Percentiles rank a stretch among this genome's conserved stretches.
phyloP scores from a whole-genome alignment of 2,113 vertebrate genomes.

The Pterocles orientalis region DNA sequence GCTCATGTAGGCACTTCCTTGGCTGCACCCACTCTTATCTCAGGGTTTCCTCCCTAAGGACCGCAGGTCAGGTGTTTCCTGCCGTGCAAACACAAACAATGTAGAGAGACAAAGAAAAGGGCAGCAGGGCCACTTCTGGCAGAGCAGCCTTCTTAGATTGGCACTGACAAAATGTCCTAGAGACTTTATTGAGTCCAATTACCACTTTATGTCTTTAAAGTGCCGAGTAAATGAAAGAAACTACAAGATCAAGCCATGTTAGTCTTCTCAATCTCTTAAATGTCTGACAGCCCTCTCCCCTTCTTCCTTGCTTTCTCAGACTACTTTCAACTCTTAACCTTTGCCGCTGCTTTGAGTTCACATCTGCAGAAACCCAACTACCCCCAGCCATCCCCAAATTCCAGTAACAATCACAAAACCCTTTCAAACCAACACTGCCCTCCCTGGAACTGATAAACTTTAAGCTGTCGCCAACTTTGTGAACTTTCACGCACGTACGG shows the following conservation, averaged over 20 bases:
- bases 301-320: background rate
- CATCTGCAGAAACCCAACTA: background rate
- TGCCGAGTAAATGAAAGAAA: slow-evolving; percentile 40
- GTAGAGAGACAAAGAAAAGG: slow-evolving; percentile 15
- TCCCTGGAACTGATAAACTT: background rate
- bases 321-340: slow-evolving; percentile 47
- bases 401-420: background rate
- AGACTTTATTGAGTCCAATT: slow-evolving; percentile 57
- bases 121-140: slow-evolving; percentile 21
- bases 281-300: slow-evolving; percentile 5
- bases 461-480: background rate
- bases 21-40: background rate
- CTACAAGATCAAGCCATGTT: slow-evolving; percentile 55
- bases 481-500: background rate
- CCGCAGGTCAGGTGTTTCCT: background rate
- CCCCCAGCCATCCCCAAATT: background rate
- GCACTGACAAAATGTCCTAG: slow-evolving; percentile 35
- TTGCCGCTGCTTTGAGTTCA: slow-evolving; percentile 15
- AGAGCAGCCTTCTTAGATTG: slow-evolving; percentile 9
- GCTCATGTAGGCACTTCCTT: rapidly evolving
- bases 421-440: background rate
- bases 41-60: background rate
- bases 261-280: slow-evolving; percentile 31
- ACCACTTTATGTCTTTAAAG: slow-evolving; percentile 52
- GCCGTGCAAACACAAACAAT: background rate